Conservation (phyloP, 2,888 invertebrate genomes). For the Lapara coniferarum region DNA sequence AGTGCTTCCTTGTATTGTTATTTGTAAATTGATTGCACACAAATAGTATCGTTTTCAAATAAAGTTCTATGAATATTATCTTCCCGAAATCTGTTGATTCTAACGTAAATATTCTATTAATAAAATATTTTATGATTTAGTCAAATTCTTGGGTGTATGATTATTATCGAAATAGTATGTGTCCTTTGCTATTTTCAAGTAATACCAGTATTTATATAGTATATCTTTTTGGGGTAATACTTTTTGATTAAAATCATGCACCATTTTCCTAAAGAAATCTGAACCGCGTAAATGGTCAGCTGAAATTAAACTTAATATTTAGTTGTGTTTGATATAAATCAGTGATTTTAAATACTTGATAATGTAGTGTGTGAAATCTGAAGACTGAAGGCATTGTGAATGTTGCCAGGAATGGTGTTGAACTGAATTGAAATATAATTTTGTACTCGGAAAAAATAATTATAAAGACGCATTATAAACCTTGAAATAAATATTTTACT, state of each 20-base stretch:
- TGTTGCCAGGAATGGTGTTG: conserved; percentile 30
- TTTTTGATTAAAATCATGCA: background rate
- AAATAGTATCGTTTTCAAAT: background rate
- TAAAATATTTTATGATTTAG: background rate
- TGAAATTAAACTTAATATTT: conserved; percentile 1
- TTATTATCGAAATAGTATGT: background rate
- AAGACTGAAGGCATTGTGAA: conserved; percentile 43
- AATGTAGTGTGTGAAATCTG: conserved; percentile 25
- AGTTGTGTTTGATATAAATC: conserved; percentile 10
- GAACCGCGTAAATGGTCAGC: background rate
- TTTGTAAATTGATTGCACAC: background rate
- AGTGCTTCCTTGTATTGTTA: background rate
- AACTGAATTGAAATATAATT: conserved; percentile 33
- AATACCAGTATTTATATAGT: background rate
- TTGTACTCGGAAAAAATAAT: conserved; percentile 25
- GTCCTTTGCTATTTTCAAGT: background rate
- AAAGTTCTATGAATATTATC: background rate
- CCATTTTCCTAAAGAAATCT: background rate
- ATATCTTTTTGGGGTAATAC: background rate
- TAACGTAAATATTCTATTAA: background rate
- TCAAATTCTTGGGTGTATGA: background rate
- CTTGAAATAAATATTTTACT: conserved; percentile 67
- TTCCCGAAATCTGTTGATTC: background rate
- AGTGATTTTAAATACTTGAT: background rate
- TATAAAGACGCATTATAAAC: conserved; percentile 61